Conservation (phyloP, 2,113 vertebrate genomes). For the Athene cunicularia region DNA sequence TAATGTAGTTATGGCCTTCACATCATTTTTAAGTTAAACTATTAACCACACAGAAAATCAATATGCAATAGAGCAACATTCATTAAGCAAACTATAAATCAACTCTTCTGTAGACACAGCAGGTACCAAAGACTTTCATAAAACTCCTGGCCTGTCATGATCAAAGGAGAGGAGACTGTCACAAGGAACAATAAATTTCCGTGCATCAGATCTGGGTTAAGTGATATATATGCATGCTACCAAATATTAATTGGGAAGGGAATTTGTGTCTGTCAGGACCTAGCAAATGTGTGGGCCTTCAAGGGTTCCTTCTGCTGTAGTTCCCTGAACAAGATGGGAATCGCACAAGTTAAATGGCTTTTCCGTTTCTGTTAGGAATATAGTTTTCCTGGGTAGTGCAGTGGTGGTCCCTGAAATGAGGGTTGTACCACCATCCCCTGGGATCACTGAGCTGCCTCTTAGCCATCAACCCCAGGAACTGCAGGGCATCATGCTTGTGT, state of each 20-base stretch:
- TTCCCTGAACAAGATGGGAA: not conserved
- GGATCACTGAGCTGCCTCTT: not conserved
- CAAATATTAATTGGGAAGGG: not conserved
- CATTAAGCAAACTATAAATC: constrained; percentile 6
- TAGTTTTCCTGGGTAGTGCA: not conserved
- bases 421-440: not conserved
- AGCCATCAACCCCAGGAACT: not conserved
- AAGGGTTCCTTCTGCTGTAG: not conserved
- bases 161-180: not conserved
- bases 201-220: not conserved
- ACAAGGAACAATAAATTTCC: not conserved
- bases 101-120: not conserved
- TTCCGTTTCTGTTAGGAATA: not conserved
- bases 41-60: constrained; percentile 38
- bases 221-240: accelerated
- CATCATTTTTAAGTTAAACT: constrained; percentile 16
- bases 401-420: not conserved
- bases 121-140: not conserved
- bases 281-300: not conserved
- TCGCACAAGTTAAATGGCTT: not conserved
- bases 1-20: not conserved
- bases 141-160: not conserved
- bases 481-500: accelerated
- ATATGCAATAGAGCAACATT: constrained; percentile 1
- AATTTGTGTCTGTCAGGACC: not conserved